Conservation (phyloP, 2,888 invertebrate species). For the Amphipyra tragopoginis region DNA sequence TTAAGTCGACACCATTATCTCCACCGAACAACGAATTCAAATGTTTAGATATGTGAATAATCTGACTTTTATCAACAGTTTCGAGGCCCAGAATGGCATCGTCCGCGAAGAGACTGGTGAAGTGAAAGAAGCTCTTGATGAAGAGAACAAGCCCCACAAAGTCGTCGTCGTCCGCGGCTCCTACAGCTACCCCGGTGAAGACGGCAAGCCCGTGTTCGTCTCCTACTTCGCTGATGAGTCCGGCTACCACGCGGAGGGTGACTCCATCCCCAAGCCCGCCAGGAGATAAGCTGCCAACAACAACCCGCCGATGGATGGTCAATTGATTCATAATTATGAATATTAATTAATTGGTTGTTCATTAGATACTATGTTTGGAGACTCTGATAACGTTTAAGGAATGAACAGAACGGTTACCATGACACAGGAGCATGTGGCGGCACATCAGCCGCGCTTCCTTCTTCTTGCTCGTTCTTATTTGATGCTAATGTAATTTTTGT, state of each 20-base stretch:
- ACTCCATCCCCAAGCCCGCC: conserved; percentile 89
- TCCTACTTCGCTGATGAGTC: conserved; percentile 91
- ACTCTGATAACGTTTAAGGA: conserved; percentile 23
- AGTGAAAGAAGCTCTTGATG: conserved; percentile 79
- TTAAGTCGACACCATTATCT: background rate
- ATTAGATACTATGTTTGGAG: background rate
- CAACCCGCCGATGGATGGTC: conserved; percentile 43
- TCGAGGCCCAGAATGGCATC: conserved; percentile 90
- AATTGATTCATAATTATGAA: conserved; percentile 28
- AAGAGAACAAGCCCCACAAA: conserved; percentile 89
- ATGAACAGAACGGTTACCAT: conserved; percentile 32
- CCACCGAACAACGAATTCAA: background rate
- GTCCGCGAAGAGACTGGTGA: conserved; percentile 85
- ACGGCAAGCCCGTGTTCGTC: conserved; percentile 87
- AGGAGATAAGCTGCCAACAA: conserved; percentile 59
- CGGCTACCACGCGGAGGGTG: conserved; percentile 91
- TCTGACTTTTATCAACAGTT: conserved; percentile 13
- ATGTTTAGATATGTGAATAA: background rate
- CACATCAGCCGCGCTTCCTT: conserved; percentile 4
- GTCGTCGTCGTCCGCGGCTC: conserved; percentile 91
- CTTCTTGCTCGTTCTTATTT: conserved; percentile 5
- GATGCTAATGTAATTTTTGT: conserved; percentile 60
- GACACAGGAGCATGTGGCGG: conserved; percentile 12
- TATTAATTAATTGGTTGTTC: conserved; percentile 19
- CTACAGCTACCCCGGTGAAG: conserved; percentile 88